phyloP scores from a whole-genome alignment of 2,113 vertebrate species.

The Erinaceus europaeus region DNA sequence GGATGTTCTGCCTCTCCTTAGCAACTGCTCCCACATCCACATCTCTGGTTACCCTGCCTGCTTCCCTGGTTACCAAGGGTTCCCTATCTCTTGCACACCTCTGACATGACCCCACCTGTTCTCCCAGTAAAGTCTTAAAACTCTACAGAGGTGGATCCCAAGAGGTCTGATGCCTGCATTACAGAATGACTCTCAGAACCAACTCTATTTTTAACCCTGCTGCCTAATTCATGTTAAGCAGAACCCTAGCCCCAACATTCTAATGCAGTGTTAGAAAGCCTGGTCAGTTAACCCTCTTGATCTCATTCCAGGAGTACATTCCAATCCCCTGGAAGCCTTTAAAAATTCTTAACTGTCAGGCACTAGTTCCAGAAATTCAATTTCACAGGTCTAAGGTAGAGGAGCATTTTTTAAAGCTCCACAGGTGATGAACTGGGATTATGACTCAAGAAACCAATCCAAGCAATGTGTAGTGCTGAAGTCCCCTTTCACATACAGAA shows the following conservation, averaged over 20 bases:
- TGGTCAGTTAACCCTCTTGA: neutral
- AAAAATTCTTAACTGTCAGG: neutral
- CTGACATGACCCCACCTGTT: neutral
- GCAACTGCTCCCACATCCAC: slow-evolving; percentile 59
- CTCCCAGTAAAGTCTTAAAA: neutral
- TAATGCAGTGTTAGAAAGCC: neutral
- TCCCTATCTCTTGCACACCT: neutral
- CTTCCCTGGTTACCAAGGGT: slow-evolving; percentile 52
- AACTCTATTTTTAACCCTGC: neutral
- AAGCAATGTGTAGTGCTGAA: neutral
- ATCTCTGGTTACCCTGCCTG: slow-evolving; percentile 44
- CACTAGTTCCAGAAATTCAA: neutral
- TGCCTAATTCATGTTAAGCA: neutral
- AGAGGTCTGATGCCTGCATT: neutral
- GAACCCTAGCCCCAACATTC: neutral
- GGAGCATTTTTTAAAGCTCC: neutral
- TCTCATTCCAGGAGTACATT: neutral
- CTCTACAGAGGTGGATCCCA: neutral
- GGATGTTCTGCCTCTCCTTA: slow-evolving; percentile 50
- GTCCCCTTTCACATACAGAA: neutral
- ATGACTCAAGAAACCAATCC: neutral
- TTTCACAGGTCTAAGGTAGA: neutral
- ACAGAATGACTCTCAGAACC: neutral
- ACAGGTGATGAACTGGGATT: neutral
- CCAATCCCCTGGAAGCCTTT: neutral